These are phyloP conservation scores for Habrosyne pyritoides DNA, from an alignment of 2,888 invertebrate species.

Conservation along the genomic window DNA sequence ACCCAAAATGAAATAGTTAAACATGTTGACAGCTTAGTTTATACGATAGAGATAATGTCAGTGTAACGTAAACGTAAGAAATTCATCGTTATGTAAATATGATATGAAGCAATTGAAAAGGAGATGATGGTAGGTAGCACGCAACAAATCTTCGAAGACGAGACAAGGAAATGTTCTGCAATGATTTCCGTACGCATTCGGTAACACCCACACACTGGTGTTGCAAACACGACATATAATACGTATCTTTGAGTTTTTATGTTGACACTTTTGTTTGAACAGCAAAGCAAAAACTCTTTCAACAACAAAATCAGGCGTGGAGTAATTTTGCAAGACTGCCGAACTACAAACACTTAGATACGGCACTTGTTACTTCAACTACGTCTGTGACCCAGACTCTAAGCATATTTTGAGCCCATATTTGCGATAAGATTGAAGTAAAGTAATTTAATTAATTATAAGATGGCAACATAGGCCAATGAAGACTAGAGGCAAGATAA, in stretches of 20 bases:
- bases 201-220: constrained; percentile 51
- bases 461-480: too few species aligned
- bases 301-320: constrained; percentile 45
- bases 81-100: constrained; percentile 39
- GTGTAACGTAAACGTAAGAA: constrained; percentile 20
- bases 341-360: neutral
- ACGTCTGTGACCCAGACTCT: neutral
- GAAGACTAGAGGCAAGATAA: too few species aligned
- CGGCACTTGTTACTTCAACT: neutral
- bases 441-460: neutral
- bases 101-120: constrained; percentile 40
- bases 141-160: constrained; percentile 46
- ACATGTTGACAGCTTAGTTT: neutral
- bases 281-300: constrained; percentile 39
- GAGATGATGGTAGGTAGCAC: constrained; percentile 38
- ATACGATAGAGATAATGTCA: constrained; percentile 19
- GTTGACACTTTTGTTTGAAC: constrained; percentile 50
- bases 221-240: constrained; percentile 56
- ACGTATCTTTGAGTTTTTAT: constrained; percentile 44
- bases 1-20: too few species aligned
- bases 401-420: neutral
- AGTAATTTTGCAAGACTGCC: constrained; percentile 48
- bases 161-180: constrained; percentile 60
- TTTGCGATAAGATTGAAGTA: neutral
- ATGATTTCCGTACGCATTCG: constrained; percentile 61